Evolutionary conservation across 2,888 invertebrate species (phyloP).

Genomic region (Sycophila texana): DNA sequence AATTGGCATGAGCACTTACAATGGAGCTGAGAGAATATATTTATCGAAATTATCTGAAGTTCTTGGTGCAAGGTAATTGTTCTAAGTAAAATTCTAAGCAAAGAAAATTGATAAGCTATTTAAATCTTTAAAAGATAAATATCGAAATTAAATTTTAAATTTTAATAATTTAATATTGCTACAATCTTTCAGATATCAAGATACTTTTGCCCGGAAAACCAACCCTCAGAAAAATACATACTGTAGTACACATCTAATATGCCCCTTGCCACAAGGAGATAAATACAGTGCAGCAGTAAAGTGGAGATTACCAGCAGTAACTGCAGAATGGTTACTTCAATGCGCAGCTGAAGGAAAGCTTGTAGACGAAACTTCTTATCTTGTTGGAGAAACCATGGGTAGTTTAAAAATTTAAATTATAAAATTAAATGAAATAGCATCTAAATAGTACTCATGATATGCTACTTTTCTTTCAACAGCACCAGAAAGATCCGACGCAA

Average conservation of each 20-base stretch:
- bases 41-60: conserved; percentile 83
- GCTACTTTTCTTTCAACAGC: conserved; percentile 49
- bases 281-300: conserved; percentile 90
- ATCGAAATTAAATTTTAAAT: not conserved
- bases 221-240: conserved; percentile 76
- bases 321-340: conserved; percentile 84
- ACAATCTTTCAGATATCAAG: conserved; percentile 77
- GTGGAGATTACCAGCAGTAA: conserved; percentile 91
- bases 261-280: conserved; percentile 84
- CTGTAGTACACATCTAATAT: conserved; percentile 89
- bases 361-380: conserved; percentile 78
- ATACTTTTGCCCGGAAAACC: conserved; percentile 81
- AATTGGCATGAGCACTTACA: conserved; percentile 87
- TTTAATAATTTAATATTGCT: not conserved
- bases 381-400: conserved; percentile 79
- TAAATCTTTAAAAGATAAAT: not conserved
- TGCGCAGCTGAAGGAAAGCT: conserved; percentile 80
- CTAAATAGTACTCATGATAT: not conserved
- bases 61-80: conserved; percentile 83
- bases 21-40: conserved; percentile 84
- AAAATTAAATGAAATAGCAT: not conserved
- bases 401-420: conserved; percentile 38
- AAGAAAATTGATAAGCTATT: not conserved
- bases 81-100: not conserved
- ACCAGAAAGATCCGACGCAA: conserved; percentile 54